phyloP scores from a whole-genome alignment of 2,888 invertebrate genomes.

The Pyrochroa serraticornis region DNA sequence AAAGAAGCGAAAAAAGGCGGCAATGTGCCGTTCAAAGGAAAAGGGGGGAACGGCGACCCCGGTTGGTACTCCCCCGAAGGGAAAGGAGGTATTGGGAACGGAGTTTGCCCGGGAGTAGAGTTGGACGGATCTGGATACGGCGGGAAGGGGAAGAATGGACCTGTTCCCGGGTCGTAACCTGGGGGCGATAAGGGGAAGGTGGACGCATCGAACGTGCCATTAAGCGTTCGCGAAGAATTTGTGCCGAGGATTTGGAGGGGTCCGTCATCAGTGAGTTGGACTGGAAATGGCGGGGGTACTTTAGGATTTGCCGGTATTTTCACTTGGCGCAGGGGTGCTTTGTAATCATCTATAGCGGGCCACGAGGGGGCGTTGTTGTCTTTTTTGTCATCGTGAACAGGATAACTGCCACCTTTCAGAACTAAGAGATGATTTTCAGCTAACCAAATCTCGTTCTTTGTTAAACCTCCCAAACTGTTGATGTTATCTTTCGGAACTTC shows the following conservation, averaged over 20 bases:
- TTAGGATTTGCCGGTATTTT: constrained; percentile 82
- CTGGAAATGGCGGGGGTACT: constrained; percentile 92
- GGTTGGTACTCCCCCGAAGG: constrained; percentile 57
- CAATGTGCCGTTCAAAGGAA: constrained; percentile 51
- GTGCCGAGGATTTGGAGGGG: constrained; percentile 86
- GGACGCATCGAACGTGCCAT: constrained; percentile 64
- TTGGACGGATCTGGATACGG: constrained; percentile 68
- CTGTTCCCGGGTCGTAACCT: constrained; percentile 57
- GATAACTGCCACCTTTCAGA: constrained; percentile 77
- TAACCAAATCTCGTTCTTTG: constrained; percentile 87
- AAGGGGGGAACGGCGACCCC: constrained; percentile 57
- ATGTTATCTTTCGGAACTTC: constrained; percentile 83
- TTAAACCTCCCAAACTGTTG: constrained; percentile 80
- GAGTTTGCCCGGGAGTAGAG: constrained; percentile 70
- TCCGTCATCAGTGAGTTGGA: constrained; percentile 84
- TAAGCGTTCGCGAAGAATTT: constrained; percentile 76
- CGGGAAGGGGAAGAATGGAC: constrained; percentile 62
- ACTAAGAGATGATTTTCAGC: constrained; percentile 88
- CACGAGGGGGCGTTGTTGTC: constrained; percentile 62
- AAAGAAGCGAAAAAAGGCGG: constrained; percentile 60
- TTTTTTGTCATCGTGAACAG: constrained; percentile 59
- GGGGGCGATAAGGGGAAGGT: constrained; percentile 56
- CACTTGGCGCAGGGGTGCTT: constrained; percentile 82
- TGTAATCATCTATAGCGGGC: constrained; percentile 85
- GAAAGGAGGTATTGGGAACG: constrained; percentile 68